Conservation (phyloP, 1,140 invertebrate genomes). For the Ceratina calcarata region DNA sequence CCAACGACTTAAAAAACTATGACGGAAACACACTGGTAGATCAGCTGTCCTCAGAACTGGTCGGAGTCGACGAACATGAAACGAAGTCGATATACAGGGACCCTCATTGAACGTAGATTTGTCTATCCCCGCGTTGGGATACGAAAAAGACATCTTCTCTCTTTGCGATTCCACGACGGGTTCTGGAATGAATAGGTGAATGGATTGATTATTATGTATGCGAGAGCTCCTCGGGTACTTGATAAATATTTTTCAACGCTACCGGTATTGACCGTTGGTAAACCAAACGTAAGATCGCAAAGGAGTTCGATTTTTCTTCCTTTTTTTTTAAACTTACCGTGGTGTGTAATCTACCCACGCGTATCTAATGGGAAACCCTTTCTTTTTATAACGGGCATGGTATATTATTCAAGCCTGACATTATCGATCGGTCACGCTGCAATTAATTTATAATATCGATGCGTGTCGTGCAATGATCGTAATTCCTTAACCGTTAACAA, state of each 20-base stretch:
- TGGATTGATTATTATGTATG: no score
- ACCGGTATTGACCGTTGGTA: not conserved
- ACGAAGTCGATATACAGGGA: not conserved
- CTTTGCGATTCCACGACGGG: not conserved
- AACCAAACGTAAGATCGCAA: constrained; percentile 31
- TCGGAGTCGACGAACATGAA: constrained; percentile 18
- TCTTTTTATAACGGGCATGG: constrained; percentile 46
- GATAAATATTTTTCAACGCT: not conserved
- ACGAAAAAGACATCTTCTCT: constrained; percentile 9
- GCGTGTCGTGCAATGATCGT: constrained; percentile 11
- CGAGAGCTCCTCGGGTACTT: not conserved
- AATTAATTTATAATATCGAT: constrained; percentile 47
- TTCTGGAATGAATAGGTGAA: no score
- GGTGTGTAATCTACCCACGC: constrained; percentile 41
- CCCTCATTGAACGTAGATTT: not conserved
- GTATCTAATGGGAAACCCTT: constrained; percentile 44
- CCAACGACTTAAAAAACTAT: not conserved
- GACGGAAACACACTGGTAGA: no score
- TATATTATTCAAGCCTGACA: constrained; percentile 23
- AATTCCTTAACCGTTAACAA: constrained; percentile 9
- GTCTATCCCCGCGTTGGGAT: constrained; percentile 1
- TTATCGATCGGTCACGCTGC: constrained; percentile 38
- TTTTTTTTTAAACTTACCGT: constrained; percentile 44
- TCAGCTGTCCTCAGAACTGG: not conserved
- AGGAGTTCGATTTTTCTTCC: constrained; percentile 33